Percentiles rank a stretch among this genome's conserved stretches.
Conservation (phyloP, 2,113 vertebrate genomes). For the Rhinogobius similis region DNA sequence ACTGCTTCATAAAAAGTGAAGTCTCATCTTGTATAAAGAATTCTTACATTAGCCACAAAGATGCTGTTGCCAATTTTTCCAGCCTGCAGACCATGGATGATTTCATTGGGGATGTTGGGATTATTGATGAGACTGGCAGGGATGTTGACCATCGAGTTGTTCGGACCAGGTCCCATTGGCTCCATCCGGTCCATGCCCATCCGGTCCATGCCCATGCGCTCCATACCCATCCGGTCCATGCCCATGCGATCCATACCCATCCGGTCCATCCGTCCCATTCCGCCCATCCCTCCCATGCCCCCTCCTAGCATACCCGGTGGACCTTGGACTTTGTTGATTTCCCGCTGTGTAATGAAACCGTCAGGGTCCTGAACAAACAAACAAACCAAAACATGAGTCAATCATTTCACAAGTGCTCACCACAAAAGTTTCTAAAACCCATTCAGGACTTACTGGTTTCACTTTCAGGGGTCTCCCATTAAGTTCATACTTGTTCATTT, state of each 20-base stretch:
- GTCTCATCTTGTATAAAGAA: background rate
- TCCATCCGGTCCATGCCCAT: constrained; percentile 46
- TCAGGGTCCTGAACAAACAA: constrained; percentile 84
- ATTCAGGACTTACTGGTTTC: constrained; percentile 83
- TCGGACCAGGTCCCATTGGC: constrained; percentile 78
- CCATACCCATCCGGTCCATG: constrained; percentile 56
- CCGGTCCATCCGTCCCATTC: constrained; percentile 56
- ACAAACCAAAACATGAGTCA: background rate
- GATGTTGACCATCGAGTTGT: constrained; percentile 86
- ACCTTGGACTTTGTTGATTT: constrained; percentile 84
- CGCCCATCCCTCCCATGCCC: constrained; percentile 71
- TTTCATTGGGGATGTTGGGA: constrained; percentile 95
- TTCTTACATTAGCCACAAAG: constrained; percentile 94
- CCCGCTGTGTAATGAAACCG: constrained; percentile 91
- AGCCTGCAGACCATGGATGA: constrained; percentile 95
- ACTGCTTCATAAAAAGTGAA: background rate
- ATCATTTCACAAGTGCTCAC: background rate
- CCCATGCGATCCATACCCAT: constrained; percentile 69
- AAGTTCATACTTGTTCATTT: constrained; percentile 94
- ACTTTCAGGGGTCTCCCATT: constrained; percentile 96
- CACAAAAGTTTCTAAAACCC: background rate
- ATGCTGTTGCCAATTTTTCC: constrained; percentile 94
- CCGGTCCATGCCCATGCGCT: constrained; percentile 79
- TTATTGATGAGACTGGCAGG: constrained; percentile 96
- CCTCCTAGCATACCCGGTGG: constrained; percentile 71